Evolutionary conservation across 2,797 vertebrate species (phyloP), one percentile per base, ranked within the genome.

Genomic region (Amphiprion clarkii): DNA sequence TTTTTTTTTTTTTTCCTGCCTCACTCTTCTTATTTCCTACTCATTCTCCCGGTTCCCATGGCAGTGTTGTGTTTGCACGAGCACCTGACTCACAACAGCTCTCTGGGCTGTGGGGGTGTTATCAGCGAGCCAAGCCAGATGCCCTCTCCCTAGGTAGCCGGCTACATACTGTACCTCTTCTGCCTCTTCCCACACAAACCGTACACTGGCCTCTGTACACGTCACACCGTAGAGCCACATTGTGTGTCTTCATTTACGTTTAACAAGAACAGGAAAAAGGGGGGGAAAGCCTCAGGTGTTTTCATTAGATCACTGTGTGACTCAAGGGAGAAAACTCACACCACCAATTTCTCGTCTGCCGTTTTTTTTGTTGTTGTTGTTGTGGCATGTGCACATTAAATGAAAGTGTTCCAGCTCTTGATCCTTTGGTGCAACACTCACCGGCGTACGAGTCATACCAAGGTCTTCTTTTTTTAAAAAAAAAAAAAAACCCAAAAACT

Each of bases 141-240:
- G 92, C 90, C 90, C 89, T 93, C 89, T 88, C 92, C 85, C 88
- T 87, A 79, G 92, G 91, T 92, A 88, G 86, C 79, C 73, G 49
- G 82, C 84, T 88, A 56, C 82, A 87, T 58, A 64, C 76, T 79
- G 80, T 71, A 81, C 82, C 79, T 82, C 84, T 75, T 74, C 79
- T 82, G 42, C 74, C 58, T 71, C 86, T 82, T 88, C 86, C 91
- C 77, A 89, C 90, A 87, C 88, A 89, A 77, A 76, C 84, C 67
- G 64, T 79, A 82, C 84, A 13, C 80, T 72, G 72, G 61, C 39
- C 52, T 72, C 44, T 54, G 77, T 46, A 57, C 74, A 79, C 66
- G 63, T 82, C 54, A 46, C 65, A 69, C 14, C 17, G 2, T 31
- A 58, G 17, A 74, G 55, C 21, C 57, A 61, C 65, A 75, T 16